Percentiles rank a stretch among this genome's conserved stretches.
Evolutionary conservation across 2,113 vertebrate species (phyloP).

Genomic region (Gallinago jamesoni): DNA sequence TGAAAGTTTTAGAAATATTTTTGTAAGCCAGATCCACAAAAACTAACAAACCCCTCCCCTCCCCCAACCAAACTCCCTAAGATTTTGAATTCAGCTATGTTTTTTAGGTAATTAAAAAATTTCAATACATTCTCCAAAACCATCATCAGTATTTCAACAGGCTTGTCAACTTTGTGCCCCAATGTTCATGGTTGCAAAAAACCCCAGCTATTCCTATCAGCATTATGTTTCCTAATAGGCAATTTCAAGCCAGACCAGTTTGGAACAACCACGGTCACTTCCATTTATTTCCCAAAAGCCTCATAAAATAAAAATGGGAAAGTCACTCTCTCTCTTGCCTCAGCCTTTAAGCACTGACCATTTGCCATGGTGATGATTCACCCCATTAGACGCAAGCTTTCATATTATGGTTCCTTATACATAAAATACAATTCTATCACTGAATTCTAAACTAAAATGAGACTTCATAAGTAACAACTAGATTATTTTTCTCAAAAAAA

Average conservation of each 20-base stretch:
- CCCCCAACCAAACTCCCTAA: neutral
- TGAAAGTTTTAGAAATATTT: neutral
- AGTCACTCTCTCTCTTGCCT: no score
- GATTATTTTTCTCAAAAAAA: neutral
- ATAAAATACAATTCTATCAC: neutral
- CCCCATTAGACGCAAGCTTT: no score
- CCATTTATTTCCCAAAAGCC: no score
- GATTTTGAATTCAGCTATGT: neutral
- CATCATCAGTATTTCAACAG: neutral
- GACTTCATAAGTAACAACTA: neutral
- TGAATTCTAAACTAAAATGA: neutral
- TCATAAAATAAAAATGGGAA: no score
- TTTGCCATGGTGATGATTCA: no score
- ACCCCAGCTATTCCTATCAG: neutral
- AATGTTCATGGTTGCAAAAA: neutral
- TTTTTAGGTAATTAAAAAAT: neutral
- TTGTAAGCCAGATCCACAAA: neutral
- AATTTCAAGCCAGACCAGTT: no score
- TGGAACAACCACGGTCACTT: no score
- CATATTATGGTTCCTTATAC: no score
- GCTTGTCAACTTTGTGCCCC: neutral
- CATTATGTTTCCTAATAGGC: no score
- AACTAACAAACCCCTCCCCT: neutral
- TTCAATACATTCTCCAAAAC: neutral
- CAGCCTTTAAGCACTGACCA: no score